Percentiles rank a stretch among this genome's conserved stretches.
Evolutionary conservation across 2,113 vertebrate genomes (phyloP).

Genomic region (Rhinichthys klamathensis): DNA sequence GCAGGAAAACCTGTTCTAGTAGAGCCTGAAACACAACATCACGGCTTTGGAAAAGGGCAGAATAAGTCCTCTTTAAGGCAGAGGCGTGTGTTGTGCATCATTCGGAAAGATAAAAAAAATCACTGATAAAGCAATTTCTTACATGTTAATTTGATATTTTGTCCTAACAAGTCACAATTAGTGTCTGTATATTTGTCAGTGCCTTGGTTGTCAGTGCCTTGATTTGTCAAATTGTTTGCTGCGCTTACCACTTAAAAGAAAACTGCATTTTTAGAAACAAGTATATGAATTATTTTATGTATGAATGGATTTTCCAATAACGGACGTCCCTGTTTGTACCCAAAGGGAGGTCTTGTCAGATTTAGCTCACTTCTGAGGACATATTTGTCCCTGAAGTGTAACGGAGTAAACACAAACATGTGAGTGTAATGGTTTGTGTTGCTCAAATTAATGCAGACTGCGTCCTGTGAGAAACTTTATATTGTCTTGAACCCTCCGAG

Average conservation of each 20-base stretch:
- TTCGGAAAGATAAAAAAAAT: too few relatives aligned
- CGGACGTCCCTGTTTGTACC: not conserved
- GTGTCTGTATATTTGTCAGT: not conserved
- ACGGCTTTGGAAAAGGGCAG: too few relatives aligned
- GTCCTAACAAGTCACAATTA: not conserved
- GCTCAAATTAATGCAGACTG: not conserved
- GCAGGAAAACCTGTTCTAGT: too few relatives aligned
- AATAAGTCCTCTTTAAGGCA: too few relatives aligned
- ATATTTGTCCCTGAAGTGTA: not conserved
- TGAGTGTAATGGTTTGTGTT: not conserved
- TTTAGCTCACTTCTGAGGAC: not conserved
- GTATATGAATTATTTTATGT: not conserved
- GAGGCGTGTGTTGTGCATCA: too few relatives aligned
- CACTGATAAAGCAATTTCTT: not conserved
- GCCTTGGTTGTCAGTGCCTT: too few relatives aligned
- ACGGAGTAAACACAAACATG: not conserved
- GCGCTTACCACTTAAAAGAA: not conserved
- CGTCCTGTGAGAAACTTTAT: constrained; percentile 2
- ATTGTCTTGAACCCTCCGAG: constrained; percentile 15
- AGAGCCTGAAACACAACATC: too few relatives aligned
- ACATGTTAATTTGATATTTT: not conserved
- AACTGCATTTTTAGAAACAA: not conserved
- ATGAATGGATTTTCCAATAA: not conserved
- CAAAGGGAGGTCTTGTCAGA: not conserved
- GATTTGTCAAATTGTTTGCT: not conserved